A percentile compares a stretch with the other conserved stretches of the same genome.
Evolutionary conservation across 1,140 invertebrate genomes (phyloP).

Genomic region (Euglossa dilemma): DNA sequence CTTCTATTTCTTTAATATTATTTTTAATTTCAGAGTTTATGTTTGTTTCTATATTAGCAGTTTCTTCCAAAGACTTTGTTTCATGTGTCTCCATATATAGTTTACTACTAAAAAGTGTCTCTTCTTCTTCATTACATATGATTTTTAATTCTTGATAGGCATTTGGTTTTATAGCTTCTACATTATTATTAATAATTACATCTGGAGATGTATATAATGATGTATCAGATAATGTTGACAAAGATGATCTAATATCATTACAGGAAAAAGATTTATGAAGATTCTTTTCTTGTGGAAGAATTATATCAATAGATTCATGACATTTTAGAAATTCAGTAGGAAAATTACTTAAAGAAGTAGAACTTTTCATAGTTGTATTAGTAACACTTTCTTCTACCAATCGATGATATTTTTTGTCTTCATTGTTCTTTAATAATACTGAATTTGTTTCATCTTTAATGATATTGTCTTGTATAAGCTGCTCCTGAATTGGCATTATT

Average conservation of each 20-base stretch:
- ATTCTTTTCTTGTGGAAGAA: conserved; percentile 5
- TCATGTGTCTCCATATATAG: neutral
- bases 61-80: conserved; percentile 1
- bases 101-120: conserved; percentile 48
- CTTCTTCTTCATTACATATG: conserved; percentile 8
- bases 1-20: neutral
- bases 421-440: conserved; percentile 16
- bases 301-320: neutral
- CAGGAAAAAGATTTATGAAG: conserved; percentile 24
- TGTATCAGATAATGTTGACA: neutral
- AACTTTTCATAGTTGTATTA: neutral
- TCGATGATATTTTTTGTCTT: neutral
- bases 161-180: neutral
- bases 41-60: neutral
- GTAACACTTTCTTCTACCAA: conserved; percentile 19
- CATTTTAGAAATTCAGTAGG: neutral
- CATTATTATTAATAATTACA: neutral
- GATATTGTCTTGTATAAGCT: neutral
- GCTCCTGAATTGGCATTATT: neutral
- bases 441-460: conserved; percentile 7
- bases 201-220: conserved; percentile 1
- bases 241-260: conserved; percentile 3
- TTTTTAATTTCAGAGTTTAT: neutral
- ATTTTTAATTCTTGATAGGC: neutral
- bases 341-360: conserved; percentile 10